A percentile compares a stretch with the other conserved stretches of the same genome.
Conservation (phyloP, 2,113 vertebrate genomes). For the Morone saxatilis region DNA sequence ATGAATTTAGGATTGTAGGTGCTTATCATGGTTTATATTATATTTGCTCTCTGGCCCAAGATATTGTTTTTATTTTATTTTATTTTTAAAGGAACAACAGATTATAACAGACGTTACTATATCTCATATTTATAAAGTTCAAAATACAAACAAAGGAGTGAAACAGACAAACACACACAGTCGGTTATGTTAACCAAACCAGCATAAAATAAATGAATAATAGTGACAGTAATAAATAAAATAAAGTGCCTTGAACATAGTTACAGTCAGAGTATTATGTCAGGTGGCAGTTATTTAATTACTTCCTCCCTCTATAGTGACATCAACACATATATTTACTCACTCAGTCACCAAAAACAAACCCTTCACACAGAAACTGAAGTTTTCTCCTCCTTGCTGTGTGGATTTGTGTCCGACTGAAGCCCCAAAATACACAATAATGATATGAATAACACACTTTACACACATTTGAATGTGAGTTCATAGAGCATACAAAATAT, state of each 20-base stretch:
- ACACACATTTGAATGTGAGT: not conserved
- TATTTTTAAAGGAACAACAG: too few relatives aligned
- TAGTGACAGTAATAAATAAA: too few relatives aligned
- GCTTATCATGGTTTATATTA: not conserved
- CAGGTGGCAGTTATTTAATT: not conserved
- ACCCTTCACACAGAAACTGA: not conserved
- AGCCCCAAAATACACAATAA: not conserved
- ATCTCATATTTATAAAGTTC: too few relatives aligned
- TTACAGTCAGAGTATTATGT: too few relatives aligned
- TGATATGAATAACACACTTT: not conserved
- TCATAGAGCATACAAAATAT: not conserved
- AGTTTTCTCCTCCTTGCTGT: not conserved
- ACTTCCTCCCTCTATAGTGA: not conserved
- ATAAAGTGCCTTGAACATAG: too few relatives aligned
- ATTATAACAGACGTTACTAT: too few relatives aligned
- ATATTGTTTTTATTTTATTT: too few relatives aligned
- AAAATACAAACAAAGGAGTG: too few relatives aligned
- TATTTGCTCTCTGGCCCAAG: not conserved
- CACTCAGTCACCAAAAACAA: not conserved
- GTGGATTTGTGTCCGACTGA: not conserved
- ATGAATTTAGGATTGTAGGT: conserved; percentile 15
- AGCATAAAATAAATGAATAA: too few relatives aligned
- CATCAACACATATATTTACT: not conserved
- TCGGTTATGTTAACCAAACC: too few relatives aligned
- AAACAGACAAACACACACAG: too few relatives aligned